Conservation (phyloP, 2,797 vertebrate species). For the Morus bassanus region DNA sequence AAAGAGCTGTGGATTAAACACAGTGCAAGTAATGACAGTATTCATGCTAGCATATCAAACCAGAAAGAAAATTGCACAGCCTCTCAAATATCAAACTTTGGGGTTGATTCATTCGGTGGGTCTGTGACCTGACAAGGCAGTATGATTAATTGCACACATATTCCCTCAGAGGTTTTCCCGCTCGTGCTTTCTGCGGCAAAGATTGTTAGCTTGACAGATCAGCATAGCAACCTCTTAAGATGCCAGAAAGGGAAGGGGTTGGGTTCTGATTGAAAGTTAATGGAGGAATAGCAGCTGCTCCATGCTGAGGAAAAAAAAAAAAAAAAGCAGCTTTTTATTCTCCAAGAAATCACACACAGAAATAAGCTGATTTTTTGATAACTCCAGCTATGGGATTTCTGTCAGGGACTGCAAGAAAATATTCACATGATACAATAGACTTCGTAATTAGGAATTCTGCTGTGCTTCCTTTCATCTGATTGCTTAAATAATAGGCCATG, state of each 20-base stretch:
- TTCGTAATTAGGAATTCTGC: neutral
- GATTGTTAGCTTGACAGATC: neutral
- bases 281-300: slow-evolving; percentile 5
- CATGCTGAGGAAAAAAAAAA: neutral
- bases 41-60: fast-evolving
- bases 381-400: neutral
- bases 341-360: neutral
- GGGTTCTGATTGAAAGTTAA: neutral
- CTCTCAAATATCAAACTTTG: neutral
- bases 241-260: neutral
- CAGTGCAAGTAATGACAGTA: neutral
- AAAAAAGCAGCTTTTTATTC: neutral
- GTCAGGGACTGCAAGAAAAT: neutral
- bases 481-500: neutral
- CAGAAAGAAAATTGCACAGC: neutral
- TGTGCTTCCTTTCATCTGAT: neutral
- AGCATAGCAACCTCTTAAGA: neutral
- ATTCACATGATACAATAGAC: neutral
- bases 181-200: neutral
- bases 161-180: neutral
- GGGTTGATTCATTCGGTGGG: neutral
- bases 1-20: neutral
- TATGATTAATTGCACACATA: slow-evolving; percentile 6
- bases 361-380: neutral
- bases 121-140: slow-evolving; percentile 1